phyloP scores from a whole-genome alignment of 2,113 vertebrate species.

The Percina caprodes region DNA sequence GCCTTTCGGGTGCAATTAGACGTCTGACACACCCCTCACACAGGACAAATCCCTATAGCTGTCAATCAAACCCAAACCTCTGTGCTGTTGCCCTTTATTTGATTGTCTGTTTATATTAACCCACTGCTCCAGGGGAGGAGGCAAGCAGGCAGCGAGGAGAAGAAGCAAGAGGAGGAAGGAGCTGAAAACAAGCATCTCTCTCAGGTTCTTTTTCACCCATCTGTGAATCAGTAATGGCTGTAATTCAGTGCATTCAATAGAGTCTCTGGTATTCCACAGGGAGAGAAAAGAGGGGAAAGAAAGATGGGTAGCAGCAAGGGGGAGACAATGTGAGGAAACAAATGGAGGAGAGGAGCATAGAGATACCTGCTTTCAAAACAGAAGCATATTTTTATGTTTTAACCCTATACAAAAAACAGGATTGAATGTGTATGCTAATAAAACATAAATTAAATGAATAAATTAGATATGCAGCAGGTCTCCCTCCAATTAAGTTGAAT shows the following conservation, averaged over 20 bases:
- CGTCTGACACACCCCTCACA: slow-evolving; percentile 43
- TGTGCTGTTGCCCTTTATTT: slow-evolving; percentile 61
- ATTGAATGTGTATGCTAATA: not conserved
- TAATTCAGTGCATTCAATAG: slow-evolving; percentile 72
- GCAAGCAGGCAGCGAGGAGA: slow-evolving; percentile 18
- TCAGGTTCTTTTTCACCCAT: slow-evolving; percentile 50
- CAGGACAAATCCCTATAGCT: slow-evolving; percentile 50
- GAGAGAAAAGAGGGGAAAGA: slow-evolving; percentile 55
- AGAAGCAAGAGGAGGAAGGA: slow-evolving; percentile 40
- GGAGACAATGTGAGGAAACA: slow-evolving; percentile 38
- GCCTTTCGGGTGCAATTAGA: slow-evolving; percentile 69
- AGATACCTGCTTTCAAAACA: slow-evolving; percentile 25
- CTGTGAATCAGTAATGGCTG: slow-evolving; percentile 71
- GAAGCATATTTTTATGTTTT: slow-evolving; percentile 9
- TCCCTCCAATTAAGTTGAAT: not conserved
- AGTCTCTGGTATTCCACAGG: slow-evolving; percentile 58
- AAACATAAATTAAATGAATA: not conserved
- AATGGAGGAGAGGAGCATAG: slow-evolving; percentile 23
- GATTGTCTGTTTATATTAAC: slow-evolving; percentile 74
- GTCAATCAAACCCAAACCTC: slow-evolving; percentile 62
- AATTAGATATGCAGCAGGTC: not conserved
- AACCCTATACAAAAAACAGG: not conserved
- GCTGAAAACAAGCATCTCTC: slow-evolving; percentile 54
- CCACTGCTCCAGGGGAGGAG: slow-evolving; percentile 18
- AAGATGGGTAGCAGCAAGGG: slow-evolving; percentile 35